Base-by-base conservation (phyloP, 2,888 invertebrate species). In the Cecidostiba fungosa region DNA sequence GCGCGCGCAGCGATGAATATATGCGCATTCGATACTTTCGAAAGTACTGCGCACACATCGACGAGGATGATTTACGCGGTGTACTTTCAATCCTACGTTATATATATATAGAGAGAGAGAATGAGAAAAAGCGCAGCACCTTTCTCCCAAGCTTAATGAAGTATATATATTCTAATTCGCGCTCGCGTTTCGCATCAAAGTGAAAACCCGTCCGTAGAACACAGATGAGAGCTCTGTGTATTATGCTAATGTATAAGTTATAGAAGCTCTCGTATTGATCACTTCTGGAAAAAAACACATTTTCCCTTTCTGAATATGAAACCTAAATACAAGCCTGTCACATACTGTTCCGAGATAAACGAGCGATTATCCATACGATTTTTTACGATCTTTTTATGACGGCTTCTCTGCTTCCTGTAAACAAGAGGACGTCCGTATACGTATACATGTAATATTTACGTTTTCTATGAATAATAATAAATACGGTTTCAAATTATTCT, bases 91-190 rank as follows among this genome's bases (percentile, higher is more conserved):
- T 36, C 8, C 1, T 72, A 3, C 23, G 8, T 0, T 14, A 0
- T 26, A 10, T 10, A 10, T 29, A 39, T 12, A 39, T 0, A 6
- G 6, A 14, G 1, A 19, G 69, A 36, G 36, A 72, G 36, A 66
- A 26, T 66, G 66, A 66, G 39, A 73, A 70, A 70, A 36, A 70
- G 36, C n/a, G 73, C 12, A 2, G 19, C 36, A 73, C 73, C 43
- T 43, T 43, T 73, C 43, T 73, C 43, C 12, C 39, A 23, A 39
- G 43, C 23, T 73, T 73, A 73, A 73, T 73, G 73, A 73, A 73
- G 73, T 72, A 39, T 26, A 23, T 73, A 43, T 32, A 70, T n/a
- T 70, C n/a, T 19, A n/a, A 32, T n/a, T 32, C 32, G 70, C 14
- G 5, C 14, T 19, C 70, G 70, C n/a, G n/a, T n/a, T 59, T 66